These are phyloP conservation scores for Saxidomus purpurata DNA, from an alignment of 1,140 invertebrate genomes.

Conservation along the genomic window DNA sequence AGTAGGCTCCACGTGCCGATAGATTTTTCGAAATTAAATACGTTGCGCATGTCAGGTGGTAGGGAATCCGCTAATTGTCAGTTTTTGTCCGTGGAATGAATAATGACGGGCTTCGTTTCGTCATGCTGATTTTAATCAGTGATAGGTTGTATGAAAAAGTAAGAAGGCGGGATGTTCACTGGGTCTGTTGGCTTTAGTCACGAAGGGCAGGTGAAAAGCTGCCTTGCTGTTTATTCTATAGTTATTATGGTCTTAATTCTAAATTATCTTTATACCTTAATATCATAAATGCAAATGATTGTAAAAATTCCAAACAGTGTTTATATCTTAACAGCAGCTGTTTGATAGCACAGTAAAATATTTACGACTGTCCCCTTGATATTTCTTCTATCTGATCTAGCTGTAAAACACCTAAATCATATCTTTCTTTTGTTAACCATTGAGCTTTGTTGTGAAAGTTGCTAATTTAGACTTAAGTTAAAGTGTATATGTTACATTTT, in stretches of 20 bases:
- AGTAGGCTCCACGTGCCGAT: conserved; percentile 18
- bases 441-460: too few relatives aligned
- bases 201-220: conserved; percentile 12
- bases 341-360: background rate
- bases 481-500: too few relatives aligned
- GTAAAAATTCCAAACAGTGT: too few relatives aligned
- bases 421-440: too few relatives aligned
- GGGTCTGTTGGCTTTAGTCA: background rate
- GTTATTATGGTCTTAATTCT: too few relatives aligned
- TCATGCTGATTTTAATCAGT: conserved; percentile 18
- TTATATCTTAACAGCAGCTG: background rate
- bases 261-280: too few relatives aligned
- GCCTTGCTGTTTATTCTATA: too few relatives aligned
- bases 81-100: background rate
- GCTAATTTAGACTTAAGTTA: too few relatives aligned
- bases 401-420: too few relatives aligned
- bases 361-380: background rate
- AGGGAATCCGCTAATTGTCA: background rate
- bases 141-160: background rate
- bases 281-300: too few relatives aligned
- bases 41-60: conserved; percentile 11
- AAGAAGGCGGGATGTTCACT: background rate
- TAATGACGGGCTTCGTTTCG: conserved; percentile 9
- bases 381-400: too few relatives aligned
- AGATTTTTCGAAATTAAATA: background rate